phyloP scores from a whole-genome alignment of 1,140 invertebrate species.

The Ips nitidus region DNA sequence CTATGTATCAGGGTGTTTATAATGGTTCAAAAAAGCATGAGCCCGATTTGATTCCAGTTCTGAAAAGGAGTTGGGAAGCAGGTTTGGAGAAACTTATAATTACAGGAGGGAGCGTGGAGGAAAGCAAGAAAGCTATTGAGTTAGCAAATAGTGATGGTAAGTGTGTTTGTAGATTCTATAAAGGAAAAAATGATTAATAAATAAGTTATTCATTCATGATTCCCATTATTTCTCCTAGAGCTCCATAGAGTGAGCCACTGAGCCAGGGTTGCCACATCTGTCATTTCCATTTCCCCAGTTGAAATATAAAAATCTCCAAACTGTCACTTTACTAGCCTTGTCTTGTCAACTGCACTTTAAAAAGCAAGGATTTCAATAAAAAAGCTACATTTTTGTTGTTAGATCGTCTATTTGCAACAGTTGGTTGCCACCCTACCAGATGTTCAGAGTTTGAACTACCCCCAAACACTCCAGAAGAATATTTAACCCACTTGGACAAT shows the following conservation, averaged over 20 bases:
- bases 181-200: too few species aligned
- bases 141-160: conserved; percentile 74
- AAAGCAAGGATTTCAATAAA: too few species aligned
- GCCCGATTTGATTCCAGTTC: conserved; percentile 75
- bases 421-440: conserved; percentile 93
- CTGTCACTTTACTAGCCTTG: too few species aligned
- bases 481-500: conserved; percentile 69
- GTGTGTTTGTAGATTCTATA: not conserved
- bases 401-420: conserved; percentile 82
- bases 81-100: conserved; percentile 88
- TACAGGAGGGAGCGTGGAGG: conserved; percentile 80
- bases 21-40: conserved; percentile 82
- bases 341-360: too few species aligned
- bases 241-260: too few species aligned
- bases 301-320: too few species aligned
- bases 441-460: conserved; percentile 80
- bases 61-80: conserved; percentile 72
- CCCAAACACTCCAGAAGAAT: conserved; percentile 65
- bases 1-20: conserved; percentile 88
- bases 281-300: too few species aligned
- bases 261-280: too few species aligned
- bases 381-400: conserved; percentile 46
- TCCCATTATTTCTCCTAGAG: too few species aligned
- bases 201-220: too few species aligned
- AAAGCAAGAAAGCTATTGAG: conserved; percentile 76